Percentiles rank a stretch among this genome's conserved stretches.
phyloP scores from a whole-genome alignment of 2,113 vertebrate genomes.

The Nycticebus coucang region DNA sequence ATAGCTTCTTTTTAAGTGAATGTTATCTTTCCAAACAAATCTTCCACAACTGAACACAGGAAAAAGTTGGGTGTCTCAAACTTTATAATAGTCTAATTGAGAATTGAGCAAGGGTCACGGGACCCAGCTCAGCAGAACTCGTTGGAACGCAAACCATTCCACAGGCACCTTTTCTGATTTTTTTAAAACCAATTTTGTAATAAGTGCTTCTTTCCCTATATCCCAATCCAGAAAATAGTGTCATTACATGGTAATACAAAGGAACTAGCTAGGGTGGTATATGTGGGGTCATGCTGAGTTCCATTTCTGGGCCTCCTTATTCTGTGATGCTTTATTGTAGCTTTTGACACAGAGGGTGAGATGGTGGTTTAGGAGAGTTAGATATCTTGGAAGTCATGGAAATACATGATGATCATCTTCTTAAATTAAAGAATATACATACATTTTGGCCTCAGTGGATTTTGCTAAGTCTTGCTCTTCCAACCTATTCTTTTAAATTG shows the following conservation, averaged over 20 bases:
- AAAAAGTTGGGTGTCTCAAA: not conserved
- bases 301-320: conserved; percentile 40
- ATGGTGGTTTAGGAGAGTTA: not conserved
- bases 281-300: conserved; percentile 56
- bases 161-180: conserved; percentile 6
- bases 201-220: not conserved
- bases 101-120: not conserved
- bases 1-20: not conserved
- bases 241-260: not conserved
- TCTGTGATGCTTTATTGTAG: not conserved
- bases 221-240: conserved; percentile 59
- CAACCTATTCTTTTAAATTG: conserved; percentile 30
- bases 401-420: not conserved
- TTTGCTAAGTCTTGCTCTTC: not conserved
- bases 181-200: conserved; percentile 35
- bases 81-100: not conserved
- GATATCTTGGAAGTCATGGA: not conserved
- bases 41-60: not conserved
- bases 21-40: not conserved
- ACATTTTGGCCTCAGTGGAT: not conserved
- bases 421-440: not conserved
- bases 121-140: not conserved
- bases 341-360: conserved; percentile 17
- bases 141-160: not conserved
- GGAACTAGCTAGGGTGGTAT: not conserved